A percentile compares a stretch with the other conserved stretches of the same genome.
These are phyloP conservation scores for Diorhabda carinulata DNA, from an alignment of 1,140 invertebrate genomes.

Conservation along the genomic window DNA sequence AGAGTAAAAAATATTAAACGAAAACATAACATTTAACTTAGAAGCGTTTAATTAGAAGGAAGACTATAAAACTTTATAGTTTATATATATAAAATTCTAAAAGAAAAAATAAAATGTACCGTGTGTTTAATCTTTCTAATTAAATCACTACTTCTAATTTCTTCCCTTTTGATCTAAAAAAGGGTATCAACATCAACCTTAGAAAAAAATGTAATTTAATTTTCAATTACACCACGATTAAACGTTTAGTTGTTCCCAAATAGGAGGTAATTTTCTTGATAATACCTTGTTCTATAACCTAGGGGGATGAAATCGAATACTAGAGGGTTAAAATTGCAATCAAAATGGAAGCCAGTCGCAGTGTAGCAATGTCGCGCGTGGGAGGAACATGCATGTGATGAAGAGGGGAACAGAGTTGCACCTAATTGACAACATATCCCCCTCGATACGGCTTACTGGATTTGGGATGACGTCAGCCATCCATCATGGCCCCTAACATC, in stretches of 20 bases:
- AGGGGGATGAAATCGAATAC: conserved; percentile 12
- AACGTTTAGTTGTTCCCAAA: neutral
- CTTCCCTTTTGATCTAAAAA: neutral
- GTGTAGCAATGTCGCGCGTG: conserved; percentile 5
- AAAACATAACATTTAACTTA: no score
- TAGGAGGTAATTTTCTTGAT: conserved; percentile 4
- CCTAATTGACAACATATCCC: conserved; percentile 12
- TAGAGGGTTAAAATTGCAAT: conserved; percentile 13
- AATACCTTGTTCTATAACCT: conserved; percentile 12
- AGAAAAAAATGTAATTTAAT: conserved; percentile 10
- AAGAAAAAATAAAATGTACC: no score
- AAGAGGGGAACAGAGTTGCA: conserved; percentile 4
- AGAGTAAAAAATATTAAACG: no score
- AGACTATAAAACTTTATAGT: no score
- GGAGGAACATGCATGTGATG: neutral
- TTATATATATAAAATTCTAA: no score
- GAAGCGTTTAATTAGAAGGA: no score
- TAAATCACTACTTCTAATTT: no score
- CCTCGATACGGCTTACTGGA: conserved; percentile 7
- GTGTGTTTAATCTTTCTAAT: no score
- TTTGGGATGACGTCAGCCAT: conserved; percentile 4
- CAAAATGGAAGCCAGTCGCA: conserved; percentile 5
- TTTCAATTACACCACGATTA: conserved; percentile 9
- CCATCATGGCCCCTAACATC: conserved; percentile 7
- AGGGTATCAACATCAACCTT: neutral